phyloP scores from a whole-genome alignment of 1,140 invertebrate genomes.

The Drosophila lini region DNA sequence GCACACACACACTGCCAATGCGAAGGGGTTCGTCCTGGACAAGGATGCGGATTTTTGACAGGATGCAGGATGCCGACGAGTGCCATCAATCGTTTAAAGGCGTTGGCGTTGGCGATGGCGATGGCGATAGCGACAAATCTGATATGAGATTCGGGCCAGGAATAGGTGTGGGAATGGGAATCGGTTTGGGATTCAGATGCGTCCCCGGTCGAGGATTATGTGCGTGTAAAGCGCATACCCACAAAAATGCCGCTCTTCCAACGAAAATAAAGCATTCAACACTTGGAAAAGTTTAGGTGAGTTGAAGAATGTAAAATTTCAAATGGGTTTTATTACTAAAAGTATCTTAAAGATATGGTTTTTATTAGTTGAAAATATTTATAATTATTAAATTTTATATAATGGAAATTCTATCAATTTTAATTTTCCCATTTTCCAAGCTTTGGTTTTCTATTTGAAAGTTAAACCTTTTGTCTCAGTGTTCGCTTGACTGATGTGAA shows the following conservation, averaged over 20 bases:
- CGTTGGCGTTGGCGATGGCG: slow-evolving; percentile 42
- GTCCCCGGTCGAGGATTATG: slow-evolving; percentile 70
- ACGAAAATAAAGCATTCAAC: neutral
- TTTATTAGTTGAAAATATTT: neutral
- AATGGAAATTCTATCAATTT: neutral
- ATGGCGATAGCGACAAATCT: slow-evolving; percentile 70
- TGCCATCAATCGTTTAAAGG: slow-evolving; percentile 78
- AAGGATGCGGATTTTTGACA: slow-evolving; percentile 57
- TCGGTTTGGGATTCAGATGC: slow-evolving; percentile 56
- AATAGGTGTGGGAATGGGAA: slow-evolving; percentile 44
- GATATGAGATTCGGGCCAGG: slow-evolving; percentile 63
- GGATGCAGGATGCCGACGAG: slow-evolving; percentile 39
- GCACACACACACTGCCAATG: slow-evolving; percentile 7
- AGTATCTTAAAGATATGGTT: neutral
- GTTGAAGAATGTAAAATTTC: neutral
- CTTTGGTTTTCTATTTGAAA: too few species aligned
- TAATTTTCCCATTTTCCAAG: too few species aligned
- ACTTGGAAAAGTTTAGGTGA: neutral
- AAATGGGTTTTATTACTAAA: neutral
- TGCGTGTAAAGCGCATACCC: slow-evolving; percentile 71
- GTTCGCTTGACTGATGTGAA: slow-evolving; percentile 43
- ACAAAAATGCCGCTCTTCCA: slow-evolving; percentile 40
- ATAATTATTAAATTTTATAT: neutral
- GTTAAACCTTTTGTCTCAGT: neutral
- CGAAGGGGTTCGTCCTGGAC: slow-evolving; percentile 6